Evolutionary conservation across 2,888 invertebrate species (phyloP).

Genomic region (Eupithecia exiguata): DNA sequence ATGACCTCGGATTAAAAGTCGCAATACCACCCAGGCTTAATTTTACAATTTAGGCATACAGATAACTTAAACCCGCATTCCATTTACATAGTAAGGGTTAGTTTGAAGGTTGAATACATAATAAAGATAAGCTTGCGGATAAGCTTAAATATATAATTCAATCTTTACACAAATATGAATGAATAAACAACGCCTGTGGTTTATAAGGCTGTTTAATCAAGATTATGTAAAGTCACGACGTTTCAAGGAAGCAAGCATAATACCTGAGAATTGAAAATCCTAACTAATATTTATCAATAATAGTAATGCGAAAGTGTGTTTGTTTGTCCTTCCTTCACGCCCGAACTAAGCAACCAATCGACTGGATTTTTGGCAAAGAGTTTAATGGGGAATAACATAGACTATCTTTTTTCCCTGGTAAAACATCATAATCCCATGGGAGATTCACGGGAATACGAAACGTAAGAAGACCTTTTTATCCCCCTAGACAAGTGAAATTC

Average conservation of each 20-base stretch:
- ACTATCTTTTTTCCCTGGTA: no score
- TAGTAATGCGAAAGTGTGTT: no score
- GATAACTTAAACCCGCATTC: conserved; percentile 39
- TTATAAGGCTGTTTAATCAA: conserved; percentile 1
- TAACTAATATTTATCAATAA: no score
- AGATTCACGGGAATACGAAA: no score
- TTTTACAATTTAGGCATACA: conserved; percentile 19
- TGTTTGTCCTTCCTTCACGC: no score
- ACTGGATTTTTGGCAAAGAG: no score
- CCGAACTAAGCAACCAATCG: no score
- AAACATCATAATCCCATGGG: no score
- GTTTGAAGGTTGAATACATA: conserved; percentile 34
- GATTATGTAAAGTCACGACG: neutral
- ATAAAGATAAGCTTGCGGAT: conserved; percentile 15
- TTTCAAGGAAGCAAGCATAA: neutral
- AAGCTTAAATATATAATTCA: neutral
- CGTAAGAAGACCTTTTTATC: no score
- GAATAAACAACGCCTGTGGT: neutral
- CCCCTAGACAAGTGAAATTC: no score
- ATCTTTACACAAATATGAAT: conserved; percentile 3
- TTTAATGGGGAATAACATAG: no score
- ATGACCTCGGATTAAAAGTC: conserved; percentile 1
- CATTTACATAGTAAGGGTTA: conserved; percentile 39
- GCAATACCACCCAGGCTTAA: conserved; percentile 2
- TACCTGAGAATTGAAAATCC: neutral